A percentile compares a stretch with the other conserved stretches of the same genome.
phyloP scores from a whole-genome alignment of 2,888 invertebrate species.

The Agrochola lychnidis region DNA sequence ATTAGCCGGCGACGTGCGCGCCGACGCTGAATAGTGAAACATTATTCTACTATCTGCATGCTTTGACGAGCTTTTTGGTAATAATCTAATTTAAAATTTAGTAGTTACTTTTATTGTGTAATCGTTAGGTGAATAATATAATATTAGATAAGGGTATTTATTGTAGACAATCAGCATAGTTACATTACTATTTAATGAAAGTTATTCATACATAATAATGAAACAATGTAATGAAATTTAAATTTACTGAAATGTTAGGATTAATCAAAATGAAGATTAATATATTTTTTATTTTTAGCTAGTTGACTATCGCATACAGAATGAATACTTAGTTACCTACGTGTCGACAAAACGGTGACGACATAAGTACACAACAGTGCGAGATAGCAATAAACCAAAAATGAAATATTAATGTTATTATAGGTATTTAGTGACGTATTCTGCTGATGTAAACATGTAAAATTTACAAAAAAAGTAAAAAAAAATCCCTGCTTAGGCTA shows the following conservation, averaged over 20 bases:
- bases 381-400: conserved; percentile 91
- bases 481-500: conserved; percentile 89
- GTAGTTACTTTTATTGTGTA: conserved; percentile 90
- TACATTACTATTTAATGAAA: conserved; percentile 87
- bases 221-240: conserved; percentile 86
- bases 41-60: conserved; percentile 90
- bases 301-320: conserved; percentile 88
- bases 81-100: conserved; percentile 90
- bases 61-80: conserved; percentile 91
- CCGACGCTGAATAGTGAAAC: conserved; percentile 88
- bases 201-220: conserved; percentile 89
- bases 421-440: conserved; percentile 89
- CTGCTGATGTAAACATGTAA: conserved; percentile 89
- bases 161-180: conserved; percentile 89
- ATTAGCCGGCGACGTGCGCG: conserved; percentile 83
- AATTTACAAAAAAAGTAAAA: conserved; percentile 86
- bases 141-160: conserved; percentile 90
- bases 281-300: conserved; percentile 91
- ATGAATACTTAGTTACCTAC: conserved; percentile 83
- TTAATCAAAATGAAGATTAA: conserved; percentile 88
- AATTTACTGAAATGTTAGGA: conserved; percentile 85
- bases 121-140: conserved; percentile 88
- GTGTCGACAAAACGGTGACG: conserved; percentile 73
- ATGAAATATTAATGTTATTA: conserved; percentile 88
- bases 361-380: conserved; percentile 81